Percentiles rank a stretch among this genome's conserved stretches.
phyloP scores from a whole-genome alignment of 2,113 vertebrate species.

The Ophthalmolycus amberensis region DNA sequence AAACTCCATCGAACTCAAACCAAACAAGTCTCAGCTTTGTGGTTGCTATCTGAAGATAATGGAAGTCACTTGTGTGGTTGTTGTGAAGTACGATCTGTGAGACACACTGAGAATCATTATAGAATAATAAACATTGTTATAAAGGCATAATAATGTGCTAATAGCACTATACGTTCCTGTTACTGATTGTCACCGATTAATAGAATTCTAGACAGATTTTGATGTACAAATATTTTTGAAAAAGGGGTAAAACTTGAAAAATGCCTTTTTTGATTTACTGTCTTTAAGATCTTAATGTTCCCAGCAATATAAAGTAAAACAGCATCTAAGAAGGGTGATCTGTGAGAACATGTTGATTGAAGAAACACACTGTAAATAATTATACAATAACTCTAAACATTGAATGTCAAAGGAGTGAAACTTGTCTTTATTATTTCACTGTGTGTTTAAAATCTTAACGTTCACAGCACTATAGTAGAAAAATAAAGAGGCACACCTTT shows the following conservation, averaged over 20 bases:
- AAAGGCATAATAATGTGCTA: neutral
- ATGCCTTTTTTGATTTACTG: too few species aligned
- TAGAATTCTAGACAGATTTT: neutral
- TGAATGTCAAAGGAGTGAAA: neutral
- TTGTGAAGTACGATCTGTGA: too few species aligned
- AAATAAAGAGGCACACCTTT: neutral
- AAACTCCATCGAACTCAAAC: neutral
- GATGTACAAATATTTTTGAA: neutral
- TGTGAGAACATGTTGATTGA: too few species aligned
- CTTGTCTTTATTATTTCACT: neutral
- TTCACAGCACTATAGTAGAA: too few species aligned
- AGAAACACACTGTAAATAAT: too few species aligned
- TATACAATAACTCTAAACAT: too few species aligned
- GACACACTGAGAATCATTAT: too few species aligned
- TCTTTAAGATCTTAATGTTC: neutral
- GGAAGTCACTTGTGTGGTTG: neutral
- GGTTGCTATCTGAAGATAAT: neutral
- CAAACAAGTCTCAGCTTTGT: neutral
- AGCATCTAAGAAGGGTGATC: neutral
- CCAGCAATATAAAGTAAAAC: neutral
- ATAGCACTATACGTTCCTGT: neutral
- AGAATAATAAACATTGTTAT: too few species aligned
- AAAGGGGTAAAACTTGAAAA: neutral
- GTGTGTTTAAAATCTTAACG: neutral
- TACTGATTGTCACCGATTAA: neutral